phyloP scores from a whole-genome alignment of 2,888 invertebrate genomes.

The Philereme vetulata region DNA sequence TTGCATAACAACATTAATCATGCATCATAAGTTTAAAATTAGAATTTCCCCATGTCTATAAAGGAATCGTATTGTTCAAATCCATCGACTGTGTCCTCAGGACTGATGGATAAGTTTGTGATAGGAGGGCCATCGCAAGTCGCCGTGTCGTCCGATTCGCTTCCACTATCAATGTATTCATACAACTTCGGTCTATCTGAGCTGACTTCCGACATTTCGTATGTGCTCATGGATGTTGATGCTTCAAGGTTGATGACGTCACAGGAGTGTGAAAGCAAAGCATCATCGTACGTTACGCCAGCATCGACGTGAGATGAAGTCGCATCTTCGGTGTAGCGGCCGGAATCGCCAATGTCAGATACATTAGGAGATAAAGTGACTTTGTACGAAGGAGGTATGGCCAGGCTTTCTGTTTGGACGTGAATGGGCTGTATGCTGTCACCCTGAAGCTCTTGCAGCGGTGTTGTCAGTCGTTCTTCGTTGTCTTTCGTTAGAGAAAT shows the following conservation, averaged over 20 bases:
- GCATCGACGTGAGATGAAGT: conserved; percentile 65
- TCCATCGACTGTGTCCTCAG: conserved; percentile 63
- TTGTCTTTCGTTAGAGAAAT: conserved; percentile 55
- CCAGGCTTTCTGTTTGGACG: conserved; percentile 52
- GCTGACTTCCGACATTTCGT: conserved; percentile 46
- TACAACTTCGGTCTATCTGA: conserved; percentile 45
- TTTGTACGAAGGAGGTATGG: conserved; percentile 53
- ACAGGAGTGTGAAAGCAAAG: conserved; percentile 69
- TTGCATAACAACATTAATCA: conserved; percentile 45
- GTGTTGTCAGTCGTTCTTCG: conserved; percentile 40
- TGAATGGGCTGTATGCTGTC: conserved; percentile 42
- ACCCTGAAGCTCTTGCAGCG: conserved; percentile 46
- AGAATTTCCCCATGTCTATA: conserved; percentile 82
- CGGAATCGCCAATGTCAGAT: conserved; percentile 72
- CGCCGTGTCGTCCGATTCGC: conserved; percentile 71
- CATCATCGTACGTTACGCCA: conserved; percentile 63
- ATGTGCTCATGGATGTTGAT: conserved; percentile 41
- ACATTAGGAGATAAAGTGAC: conserved; percentile 60
- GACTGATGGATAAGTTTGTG: conserved; percentile 39
- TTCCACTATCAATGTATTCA: conserved; percentile 71
- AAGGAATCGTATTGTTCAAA: conserved; percentile 80
- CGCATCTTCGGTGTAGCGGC: conserved; percentile 73
- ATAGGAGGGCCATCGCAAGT: conserved; percentile 54
- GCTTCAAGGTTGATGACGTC: conserved; percentile 62
- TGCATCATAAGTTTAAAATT: conserved; percentile 40